phyloP scores from a whole-genome alignment of 1,140 invertebrate species.

The Telenomus remus region DNA sequence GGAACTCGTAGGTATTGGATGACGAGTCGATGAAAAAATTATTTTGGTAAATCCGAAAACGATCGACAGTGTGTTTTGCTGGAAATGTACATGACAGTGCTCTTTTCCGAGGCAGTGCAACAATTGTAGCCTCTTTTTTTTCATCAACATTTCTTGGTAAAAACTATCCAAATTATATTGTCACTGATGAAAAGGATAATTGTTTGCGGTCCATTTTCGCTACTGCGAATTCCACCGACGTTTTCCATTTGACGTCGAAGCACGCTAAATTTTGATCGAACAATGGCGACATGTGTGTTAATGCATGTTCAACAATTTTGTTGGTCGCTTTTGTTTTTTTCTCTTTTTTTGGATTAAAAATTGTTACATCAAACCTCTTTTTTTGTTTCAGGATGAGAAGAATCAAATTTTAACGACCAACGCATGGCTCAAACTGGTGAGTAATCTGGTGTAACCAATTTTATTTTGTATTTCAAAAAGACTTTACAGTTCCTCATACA shows the following conservation, averaged over 20 bases:
- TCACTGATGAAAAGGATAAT: conserved; percentile 37
- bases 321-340: not conserved
- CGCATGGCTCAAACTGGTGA: conserved; percentile 97
- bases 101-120: no score
- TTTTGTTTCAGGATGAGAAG: conserved; percentile 82
- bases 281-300: conserved; percentile 8
- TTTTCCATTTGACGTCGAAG: conserved; percentile 20
- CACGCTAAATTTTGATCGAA: conserved; percentile 18
- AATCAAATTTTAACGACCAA: conserved; percentile 97
- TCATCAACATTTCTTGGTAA: no score
- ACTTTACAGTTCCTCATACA: no score
- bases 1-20: no score
- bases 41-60: no score
- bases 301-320: not conserved
- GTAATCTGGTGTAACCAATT: conserved; percentile 71
- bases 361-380: not conserved
- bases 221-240: conserved; percentile 22
- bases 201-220: conserved; percentile 37
- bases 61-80: no score
- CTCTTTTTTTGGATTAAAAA: not conserved
- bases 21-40: no score
- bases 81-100: no score
- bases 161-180: no score
- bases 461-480: conserved; percentile 7
- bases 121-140: no score